Percentiles rank a stretch among this genome's conserved stretches.
Conservation (phyloP, 2,888 invertebrate species). For the Lasius fuliginosus region DNA sequence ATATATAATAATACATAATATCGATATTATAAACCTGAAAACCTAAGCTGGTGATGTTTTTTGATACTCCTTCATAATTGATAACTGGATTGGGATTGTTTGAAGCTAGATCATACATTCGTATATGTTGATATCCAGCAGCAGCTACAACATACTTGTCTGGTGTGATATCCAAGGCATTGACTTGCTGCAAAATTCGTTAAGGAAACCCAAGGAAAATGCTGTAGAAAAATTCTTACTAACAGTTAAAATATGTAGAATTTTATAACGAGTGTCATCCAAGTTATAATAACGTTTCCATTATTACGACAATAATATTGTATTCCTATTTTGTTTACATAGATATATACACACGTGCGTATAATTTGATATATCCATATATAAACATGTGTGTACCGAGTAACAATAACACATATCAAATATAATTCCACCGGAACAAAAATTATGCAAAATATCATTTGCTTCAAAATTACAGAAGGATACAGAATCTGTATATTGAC, state of each 20-base stretch:
- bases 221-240: neutral
- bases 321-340: neutral
- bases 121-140: slow-evolving; percentile 98
- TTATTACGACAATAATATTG: neutral
- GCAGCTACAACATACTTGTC: slow-evolving; percentile 96
- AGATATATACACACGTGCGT: neutral
- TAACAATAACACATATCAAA: too few relatives aligned
- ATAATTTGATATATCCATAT: neutral
- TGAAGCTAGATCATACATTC: slow-evolving; percentile 96
- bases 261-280: neutral
- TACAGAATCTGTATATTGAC: slow-evolving; percentile 98
- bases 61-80: slow-evolving; percentile 96
- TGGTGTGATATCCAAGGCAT: slow-evolving; percentile 97
- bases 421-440: neutral
- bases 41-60: slow-evolving; percentile 96
- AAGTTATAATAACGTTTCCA: neutral
- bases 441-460: neutral
- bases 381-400: neutral
- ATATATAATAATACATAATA: slow-evolving; percentile 17
- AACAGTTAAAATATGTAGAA: neutral
- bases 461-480: slow-evolving; percentile 74
- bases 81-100: slow-evolving; percentile 95
- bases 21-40: slow-evolving; percentile 89
- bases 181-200: slow-evolving; percentile 92
- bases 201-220: slow-evolving; percentile 15